A percentile compares a stretch with the other conserved stretches of the same genome.
Evolutionary conservation across 2,113 vertebrate genomes (phyloP).

Genomic region (Salvelinus alpinus): DNA sequence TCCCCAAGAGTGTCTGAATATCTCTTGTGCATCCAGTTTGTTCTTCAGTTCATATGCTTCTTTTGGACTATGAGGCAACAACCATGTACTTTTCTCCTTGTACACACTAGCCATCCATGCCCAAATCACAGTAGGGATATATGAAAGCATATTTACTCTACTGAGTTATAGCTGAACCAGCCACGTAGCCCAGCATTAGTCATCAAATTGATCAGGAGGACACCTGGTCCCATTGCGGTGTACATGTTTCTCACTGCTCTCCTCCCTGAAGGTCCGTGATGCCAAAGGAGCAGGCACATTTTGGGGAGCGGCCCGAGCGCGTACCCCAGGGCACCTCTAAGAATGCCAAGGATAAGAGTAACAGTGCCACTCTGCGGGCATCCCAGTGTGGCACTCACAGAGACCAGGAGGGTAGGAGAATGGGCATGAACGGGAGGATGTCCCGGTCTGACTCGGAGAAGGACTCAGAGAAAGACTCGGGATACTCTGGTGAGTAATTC

Average conservation of each 20-base stretch:
- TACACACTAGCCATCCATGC: too few species aligned
- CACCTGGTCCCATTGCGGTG: too few species aligned
- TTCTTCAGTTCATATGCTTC: too few species aligned
- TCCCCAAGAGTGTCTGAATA: too few species aligned
- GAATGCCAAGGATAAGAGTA: slow-evolving; percentile 65
- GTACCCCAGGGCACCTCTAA: slow-evolving; percentile 42
- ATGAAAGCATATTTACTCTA: too few species aligned
- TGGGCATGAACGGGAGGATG: slow-evolving; percentile 25
- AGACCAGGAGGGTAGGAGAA: slow-evolving; percentile 13
- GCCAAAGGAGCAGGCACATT: slow-evolving; percentile 54
- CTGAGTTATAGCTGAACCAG: too few species aligned
- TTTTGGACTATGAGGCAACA: too few species aligned
- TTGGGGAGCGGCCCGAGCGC: slow-evolving; percentile 34
- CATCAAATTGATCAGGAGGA: background rate
- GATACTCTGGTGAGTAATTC: slow-evolving; percentile 64
- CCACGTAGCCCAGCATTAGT: background rate
- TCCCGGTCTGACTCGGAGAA: slow-evolving; percentile 54
- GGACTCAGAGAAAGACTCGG: slow-evolving; percentile 70
- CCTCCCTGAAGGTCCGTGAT: slow-evolving; percentile 44
- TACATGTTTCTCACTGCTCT: background rate
- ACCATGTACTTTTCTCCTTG: too few species aligned
- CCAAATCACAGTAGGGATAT: too few species aligned
- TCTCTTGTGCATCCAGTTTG: too few species aligned
- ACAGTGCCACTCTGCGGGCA: slow-evolving; percentile 60
- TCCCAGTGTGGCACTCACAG: slow-evolving; percentile 38